Percentiles rank a stretch among this genome's conserved stretches.
Evolutionary conservation across 2,113 vertebrate genomes (phyloP).

Genomic region (Jacana jacana): DNA sequence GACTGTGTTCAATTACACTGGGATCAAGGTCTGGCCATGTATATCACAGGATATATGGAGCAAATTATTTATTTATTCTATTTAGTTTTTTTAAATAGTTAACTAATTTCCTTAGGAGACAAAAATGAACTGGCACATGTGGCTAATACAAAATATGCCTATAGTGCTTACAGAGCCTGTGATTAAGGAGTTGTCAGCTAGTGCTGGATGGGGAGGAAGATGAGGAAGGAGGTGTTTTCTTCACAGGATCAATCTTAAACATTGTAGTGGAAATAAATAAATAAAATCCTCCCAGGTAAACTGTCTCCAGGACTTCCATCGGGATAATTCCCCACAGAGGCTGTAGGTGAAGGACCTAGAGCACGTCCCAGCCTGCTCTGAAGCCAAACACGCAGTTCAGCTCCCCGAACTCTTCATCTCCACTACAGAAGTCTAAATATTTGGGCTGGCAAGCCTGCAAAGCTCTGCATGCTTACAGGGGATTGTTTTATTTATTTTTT

Average conservation of each 20-base stretch:
- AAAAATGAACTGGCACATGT: neutral
- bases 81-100: neutral
- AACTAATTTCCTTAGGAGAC: neutral
- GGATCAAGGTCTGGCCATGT: fast-evolving
- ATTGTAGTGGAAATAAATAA: neutral
- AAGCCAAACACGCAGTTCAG: neutral
- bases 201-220: neutral
- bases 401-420: neutral
- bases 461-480: constrained; percentile 35
- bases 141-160: neutral
- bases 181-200: neutral
- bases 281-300: neutral
- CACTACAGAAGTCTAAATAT: constrained; percentile 48
- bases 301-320: neutral
- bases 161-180: fast-evolving
- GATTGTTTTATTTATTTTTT: neutral
- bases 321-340: neutral
- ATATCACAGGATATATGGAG: neutral
- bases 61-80: neutral
- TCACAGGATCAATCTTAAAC: neutral
- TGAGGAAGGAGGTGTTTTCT: neutral
- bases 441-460: constrained; percentile 53
- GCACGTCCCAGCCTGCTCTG: neutral
- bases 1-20: fast-evolving
- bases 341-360: neutral